Base-by-base conservation (phyloP, 2,113 vertebrate species). In the Panthera tigris region DNA sequence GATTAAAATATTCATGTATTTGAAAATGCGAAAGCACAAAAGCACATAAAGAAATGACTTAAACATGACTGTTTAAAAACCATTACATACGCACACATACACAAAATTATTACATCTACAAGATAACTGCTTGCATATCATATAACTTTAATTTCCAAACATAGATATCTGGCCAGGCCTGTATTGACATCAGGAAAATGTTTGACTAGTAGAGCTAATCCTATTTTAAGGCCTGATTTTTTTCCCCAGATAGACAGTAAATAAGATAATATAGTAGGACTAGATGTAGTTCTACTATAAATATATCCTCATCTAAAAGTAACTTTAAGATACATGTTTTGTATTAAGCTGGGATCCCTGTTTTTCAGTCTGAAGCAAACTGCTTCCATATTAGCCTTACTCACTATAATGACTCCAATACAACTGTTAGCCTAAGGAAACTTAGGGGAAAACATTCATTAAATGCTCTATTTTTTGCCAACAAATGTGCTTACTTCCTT, bases 391-490 rank as follows among this genome's bases (percentile, higher is more conserved):
- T 50, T 88, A 68, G 23, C 31, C 15, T 84, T 41, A 23, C 45
- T 23, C 16, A 61, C 31, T 50, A 65, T 1, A 71, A 80, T 89
- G 31, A 86, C n/a, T 80, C 10, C n/a, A 96, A 12, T 50, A 52
- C 5, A 52, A 73, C 8, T 25, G 12, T 76, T 78, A 71, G 5
- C 31, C 27, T 91, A 31, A 65, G 82, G 23, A 91, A 27, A 83
- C 29, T 69, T 78, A 76, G 29, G 52, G 83, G 36, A 50, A 89
- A 79, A 66, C 68, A 78, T 36, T 97, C 31, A 93, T 90, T 73
- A 91, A 80, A 25, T 61, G 31, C 9, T 39, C 65, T 93, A n/a
- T 48, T 63, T 95, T 95, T 96, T 91, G 29, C 19, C 55, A 96
- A n/a, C 33, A 83, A 55, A 78, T 66, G 14, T 82, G 14, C 31